Conservation (phyloP, 2,888 invertebrate genomes). For the Entomobrya proxima region DNA sequence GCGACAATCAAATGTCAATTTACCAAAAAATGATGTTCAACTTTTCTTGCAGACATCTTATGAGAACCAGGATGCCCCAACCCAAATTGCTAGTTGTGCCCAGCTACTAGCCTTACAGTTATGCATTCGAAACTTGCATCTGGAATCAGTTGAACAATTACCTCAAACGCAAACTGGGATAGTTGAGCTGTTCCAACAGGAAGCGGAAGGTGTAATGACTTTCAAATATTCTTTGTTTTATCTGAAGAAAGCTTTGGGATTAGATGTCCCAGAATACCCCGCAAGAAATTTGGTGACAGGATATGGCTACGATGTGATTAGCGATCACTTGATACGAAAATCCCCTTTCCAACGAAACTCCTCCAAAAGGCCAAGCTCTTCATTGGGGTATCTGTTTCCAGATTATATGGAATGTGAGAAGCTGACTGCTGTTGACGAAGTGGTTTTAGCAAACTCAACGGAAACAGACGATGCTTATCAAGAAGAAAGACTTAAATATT, state of each 20-base stretch:
- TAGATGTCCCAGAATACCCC: slow-evolving; percentile 45
- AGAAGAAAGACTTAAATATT: not conserved
- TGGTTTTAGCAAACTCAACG: not conserved
- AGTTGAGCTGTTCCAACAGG: slow-evolving; percentile 52
- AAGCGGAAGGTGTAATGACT: not conserved
- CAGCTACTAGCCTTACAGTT: slow-evolving; percentile 15
- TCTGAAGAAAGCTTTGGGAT: slow-evolving; percentile 7
- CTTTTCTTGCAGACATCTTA: not conserved
- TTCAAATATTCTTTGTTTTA: slow-evolving; percentile 33
- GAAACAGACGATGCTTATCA: not conserved
- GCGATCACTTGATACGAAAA: not conserved
- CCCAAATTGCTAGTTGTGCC: slow-evolving; percentile 4
- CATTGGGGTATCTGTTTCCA: slow-evolving; percentile 39
- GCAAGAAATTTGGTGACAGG: slow-evolving; percentile 33
- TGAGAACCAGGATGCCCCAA: slow-evolving; percentile 32
- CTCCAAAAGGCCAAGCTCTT: slow-evolving; percentile 11
- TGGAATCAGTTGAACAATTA: slow-evolving; percentile 14
- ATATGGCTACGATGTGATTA: slow-evolving; percentile 44
- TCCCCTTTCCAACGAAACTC: slow-evolving; percentile 39
- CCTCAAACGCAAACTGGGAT: slow-evolving; percentile 27
- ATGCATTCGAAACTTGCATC: not conserved
- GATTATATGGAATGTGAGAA: slow-evolving; percentile 46
- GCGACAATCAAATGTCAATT: not conserved
- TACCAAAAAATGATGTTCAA: slow-evolving; percentile 42
- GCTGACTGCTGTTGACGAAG: not conserved